Conservation (phyloP, 2,113 vertebrate genomes). For the Chamaea fasciata region DNA sequence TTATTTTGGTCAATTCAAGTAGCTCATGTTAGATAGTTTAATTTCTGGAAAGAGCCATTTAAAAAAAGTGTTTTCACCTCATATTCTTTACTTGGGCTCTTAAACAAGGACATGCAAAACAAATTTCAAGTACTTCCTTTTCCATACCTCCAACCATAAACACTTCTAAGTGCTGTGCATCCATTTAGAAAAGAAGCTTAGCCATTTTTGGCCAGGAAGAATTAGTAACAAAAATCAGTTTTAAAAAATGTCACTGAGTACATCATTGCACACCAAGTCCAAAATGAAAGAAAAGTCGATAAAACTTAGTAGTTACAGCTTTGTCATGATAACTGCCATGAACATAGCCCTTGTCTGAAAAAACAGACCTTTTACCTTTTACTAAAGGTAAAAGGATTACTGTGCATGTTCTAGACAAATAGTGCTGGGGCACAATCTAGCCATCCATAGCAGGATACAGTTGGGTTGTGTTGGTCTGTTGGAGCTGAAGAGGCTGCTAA, state of each 20-base stretch:
- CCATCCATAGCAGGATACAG: accelerated
- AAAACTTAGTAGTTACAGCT: neutral
- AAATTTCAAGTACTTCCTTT: neutral
- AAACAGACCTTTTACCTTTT: neutral
- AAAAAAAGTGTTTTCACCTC: neutral
- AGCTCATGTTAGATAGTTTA: neutral
- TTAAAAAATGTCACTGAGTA: neutral
- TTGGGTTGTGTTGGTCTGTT: neutral
- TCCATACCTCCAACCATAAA: neutral
- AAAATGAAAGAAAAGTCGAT: neutral
- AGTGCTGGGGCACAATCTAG: neutral
- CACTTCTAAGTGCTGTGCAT: neutral
- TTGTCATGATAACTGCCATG: neutral
- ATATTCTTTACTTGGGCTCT: neutral
- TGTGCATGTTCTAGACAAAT: neutral
- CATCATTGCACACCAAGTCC: neutral
- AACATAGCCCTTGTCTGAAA: neutral
- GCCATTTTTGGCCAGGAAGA: neutral
- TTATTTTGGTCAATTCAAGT: neutral
- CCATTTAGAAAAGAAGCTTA: neutral
- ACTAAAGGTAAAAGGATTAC: neutral
- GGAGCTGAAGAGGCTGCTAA: conserved; percentile 1
- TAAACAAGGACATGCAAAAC: neutral
- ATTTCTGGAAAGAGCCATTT: neutral
- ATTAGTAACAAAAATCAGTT: neutral